Evolutionary conservation across 1,140 invertebrate genomes (phyloP).

Genomic region (Drosophila melanica): DNA sequence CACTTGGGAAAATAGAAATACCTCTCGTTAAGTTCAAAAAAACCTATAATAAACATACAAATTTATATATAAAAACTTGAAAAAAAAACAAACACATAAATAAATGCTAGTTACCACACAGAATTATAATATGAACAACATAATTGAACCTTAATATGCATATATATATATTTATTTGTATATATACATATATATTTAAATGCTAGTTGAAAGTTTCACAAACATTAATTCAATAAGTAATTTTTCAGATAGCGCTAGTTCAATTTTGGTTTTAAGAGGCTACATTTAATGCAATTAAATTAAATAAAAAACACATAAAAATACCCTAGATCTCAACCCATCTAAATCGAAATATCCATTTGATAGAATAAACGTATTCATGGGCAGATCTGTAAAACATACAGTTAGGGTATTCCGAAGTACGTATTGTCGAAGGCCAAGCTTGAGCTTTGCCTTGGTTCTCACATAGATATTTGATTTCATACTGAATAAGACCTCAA

Average conservation of each 20-base stretch:
- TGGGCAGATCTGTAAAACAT: neutral
- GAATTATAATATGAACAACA: conserved; percentile 12
- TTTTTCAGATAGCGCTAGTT: conserved; percentile 52
- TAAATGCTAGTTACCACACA: conserved; percentile 17
- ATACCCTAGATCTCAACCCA: neutral
- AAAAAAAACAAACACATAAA: conserved; percentile 35
- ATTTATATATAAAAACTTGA: conserved; percentile 50
- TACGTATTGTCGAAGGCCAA: neutral
- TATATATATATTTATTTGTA: conserved; percentile 21
- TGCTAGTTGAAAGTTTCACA: conserved; percentile 32
- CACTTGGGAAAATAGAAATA: conserved; percentile 84
- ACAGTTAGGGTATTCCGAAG: neutral
- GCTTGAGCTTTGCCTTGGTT: conserved; percentile 9
- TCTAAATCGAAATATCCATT: neutral
- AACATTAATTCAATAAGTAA: conserved; percentile 37
- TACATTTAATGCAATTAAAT: conserved; percentile 63
- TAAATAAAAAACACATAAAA: conserved; percentile 3
- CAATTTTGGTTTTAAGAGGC: conserved; percentile 62
- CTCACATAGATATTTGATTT: conserved; percentile 7
- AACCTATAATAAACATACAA: conserved; percentile 60
- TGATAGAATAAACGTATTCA: no score
- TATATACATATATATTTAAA: conserved; percentile 16
- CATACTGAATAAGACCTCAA: conserved; percentile 61
- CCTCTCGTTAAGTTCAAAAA: conserved; percentile 84
- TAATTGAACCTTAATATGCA: conserved; percentile 12